phyloP scores from a whole-genome alignment of 2,888 invertebrate genomes.

The Trichopoda pennipes region DNA sequence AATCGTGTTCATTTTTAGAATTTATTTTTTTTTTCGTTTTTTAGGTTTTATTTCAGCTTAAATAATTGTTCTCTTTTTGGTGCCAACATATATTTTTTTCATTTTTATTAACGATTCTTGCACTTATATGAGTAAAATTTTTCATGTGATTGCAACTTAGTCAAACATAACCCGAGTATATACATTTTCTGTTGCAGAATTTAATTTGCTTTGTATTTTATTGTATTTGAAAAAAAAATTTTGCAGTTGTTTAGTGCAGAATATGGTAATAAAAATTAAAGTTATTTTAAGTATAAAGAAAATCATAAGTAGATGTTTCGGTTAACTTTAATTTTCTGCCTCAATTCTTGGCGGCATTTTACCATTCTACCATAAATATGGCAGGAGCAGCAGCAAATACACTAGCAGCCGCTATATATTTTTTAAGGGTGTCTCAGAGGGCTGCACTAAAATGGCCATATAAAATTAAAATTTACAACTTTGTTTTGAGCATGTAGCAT shows the following conservation, averaged over 20 bases:
- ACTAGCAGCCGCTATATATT: neutral
- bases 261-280: constrained; percentile 63
- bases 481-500: constrained; percentile 71
- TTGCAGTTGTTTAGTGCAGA: constrained; percentile 10
- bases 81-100: neutral
- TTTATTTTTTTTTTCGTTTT: constrained; percentile 36
- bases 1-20: constrained; percentile 51
- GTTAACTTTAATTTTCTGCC: constrained; percentile 59
- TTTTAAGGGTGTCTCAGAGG: constrained; percentile 25
- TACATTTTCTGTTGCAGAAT: constrained; percentile 42
- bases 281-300: constrained; percentile 56
- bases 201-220: constrained; percentile 54
- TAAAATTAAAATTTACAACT: constrained; percentile 78
- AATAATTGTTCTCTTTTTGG: constrained; percentile 11
- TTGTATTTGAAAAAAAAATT: constrained; percentile 13
- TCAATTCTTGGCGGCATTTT: constrained; percentile 48
- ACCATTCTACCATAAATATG: constrained; percentile 6
- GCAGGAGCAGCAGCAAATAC: neutral
- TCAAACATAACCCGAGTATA: constrained; percentile 14
- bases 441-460: constrained; percentile 56
- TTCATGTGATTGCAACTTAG: constrained; percentile 56
- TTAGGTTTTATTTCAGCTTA: constrained; percentile 41
- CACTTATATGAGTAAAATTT: constrained; percentile 6
- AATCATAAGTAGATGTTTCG: constrained; percentile 43
- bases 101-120: neutral